Percentiles rank a stretch among this genome's conserved stretches.
Evolutionary conservation across 2,797 vertebrate genomes (phyloP).

Genomic region (Aythya fuligula): DNA sequence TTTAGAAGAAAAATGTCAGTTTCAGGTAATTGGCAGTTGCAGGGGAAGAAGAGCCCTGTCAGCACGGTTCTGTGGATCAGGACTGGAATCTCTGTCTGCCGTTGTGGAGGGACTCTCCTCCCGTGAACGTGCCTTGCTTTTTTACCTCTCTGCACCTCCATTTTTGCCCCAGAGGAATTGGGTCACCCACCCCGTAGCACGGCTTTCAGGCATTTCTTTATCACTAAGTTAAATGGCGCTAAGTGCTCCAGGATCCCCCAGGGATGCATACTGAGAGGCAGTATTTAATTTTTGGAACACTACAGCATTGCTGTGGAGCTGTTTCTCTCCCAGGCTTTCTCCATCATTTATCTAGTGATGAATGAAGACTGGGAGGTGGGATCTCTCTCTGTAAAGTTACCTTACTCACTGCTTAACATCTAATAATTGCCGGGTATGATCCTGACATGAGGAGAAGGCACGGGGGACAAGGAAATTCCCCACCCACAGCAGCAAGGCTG

Average conservation of each 20-base stretch:
- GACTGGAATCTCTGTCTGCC: not conserved
- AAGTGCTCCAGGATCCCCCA: not conserved
- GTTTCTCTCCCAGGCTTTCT: not conserved
- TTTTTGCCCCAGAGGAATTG: not conserved
- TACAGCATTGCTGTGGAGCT: not conserved
- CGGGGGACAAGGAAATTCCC: not conserved
- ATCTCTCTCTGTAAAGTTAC: not conserved
- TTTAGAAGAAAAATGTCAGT: accelerated
- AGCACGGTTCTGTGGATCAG: not conserved
- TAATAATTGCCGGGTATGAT: not conserved
- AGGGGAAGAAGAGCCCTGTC: not conserved
- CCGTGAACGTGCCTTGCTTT: not conserved
- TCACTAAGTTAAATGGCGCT: not conserved
- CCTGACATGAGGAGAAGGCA: not conserved
- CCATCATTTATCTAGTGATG: not conserved
- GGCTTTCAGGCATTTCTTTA: not conserved
- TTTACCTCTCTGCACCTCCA: not conserved
- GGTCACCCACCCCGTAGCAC: not conserved
- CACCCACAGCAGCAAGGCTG: not conserved
- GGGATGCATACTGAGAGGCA: not conserved
- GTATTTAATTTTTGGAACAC: not conserved
- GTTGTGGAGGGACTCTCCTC: not conserved
- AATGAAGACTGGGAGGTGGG: not conserved
- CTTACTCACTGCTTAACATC: not conserved
- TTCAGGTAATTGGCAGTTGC: not conserved